phyloP scores from a whole-genome alignment of 1,140 invertebrate genomes.

The Medauroidea extradentata region DNA sequence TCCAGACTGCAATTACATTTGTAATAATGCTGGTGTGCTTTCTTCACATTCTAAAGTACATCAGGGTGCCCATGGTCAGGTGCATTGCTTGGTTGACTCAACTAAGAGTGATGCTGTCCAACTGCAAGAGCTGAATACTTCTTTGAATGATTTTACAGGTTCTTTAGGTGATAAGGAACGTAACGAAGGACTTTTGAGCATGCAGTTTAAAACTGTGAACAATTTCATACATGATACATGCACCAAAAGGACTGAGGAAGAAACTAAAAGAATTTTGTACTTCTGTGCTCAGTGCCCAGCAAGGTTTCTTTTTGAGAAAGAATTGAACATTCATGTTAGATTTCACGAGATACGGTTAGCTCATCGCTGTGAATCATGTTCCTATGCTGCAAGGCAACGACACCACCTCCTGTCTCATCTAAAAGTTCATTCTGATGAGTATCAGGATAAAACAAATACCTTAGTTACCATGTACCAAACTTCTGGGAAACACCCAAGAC shows the following conservation, averaged over 20 bases:
- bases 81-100: slow-evolving; percentile 64
- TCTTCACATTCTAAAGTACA: slow-evolving; percentile 76
- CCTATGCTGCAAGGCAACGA: slow-evolving; percentile 68
- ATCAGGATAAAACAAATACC: slow-evolving; percentile 64
- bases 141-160: too few relatives aligned
- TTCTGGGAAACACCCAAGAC: slow-evolving; percentile 57
- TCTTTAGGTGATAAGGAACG: not conserved
- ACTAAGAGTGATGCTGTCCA: slow-evolving; percentile 60
- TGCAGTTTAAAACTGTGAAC: too few relatives aligned
- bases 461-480: slow-evolving; percentile 61
- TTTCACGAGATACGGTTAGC: slow-evolving; percentile 60
- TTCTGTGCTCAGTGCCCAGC: slow-evolving; percentile 72
- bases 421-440: slow-evolving; percentile 74
- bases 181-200: too few relatives aligned
- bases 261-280: slow-evolving; percentile 42
- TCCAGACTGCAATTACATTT: slow-evolving; percentile 75
- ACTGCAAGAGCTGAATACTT: slow-evolving; percentile 50
- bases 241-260: slow-evolving; percentile 13
- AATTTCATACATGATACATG: too few relatives aligned
- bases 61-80: slow-evolving; percentile 60
- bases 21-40: slow-evolving; percentile 67
- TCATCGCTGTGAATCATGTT: slow-evolving; percentile 69
- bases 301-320: slow-evolving; percentile 59
- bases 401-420: slow-evolving; percentile 66
- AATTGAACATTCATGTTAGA: slow-evolving; percentile 60